Percentiles rank a stretch among this genome's conserved stretches.
phyloP scores from a whole-genome alignment of 2,797 vertebrate species.

The Rhinella marina region DNA sequence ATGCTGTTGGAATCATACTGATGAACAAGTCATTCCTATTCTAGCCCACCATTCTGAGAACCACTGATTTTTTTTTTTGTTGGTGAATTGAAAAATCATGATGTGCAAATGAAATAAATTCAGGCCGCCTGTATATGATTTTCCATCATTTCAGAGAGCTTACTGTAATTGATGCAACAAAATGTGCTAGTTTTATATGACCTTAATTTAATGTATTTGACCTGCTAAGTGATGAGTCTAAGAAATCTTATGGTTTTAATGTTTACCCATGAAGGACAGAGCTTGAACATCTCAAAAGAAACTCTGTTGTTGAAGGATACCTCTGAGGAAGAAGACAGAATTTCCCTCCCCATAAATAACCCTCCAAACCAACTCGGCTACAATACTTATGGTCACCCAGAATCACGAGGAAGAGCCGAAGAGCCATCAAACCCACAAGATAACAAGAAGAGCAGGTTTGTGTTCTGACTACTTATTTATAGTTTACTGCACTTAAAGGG shows the following conservation, averaged over 20 bases:
- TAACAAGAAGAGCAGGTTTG: slow-evolving; percentile 34
- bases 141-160: no score
- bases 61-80: no score
- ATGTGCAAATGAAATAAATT: no score
- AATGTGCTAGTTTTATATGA: no score
- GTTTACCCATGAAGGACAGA: slow-evolving; percentile 8
- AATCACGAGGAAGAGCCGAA: neutral
- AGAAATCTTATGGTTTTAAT: neutral
- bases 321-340: neutral
- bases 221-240: neutral
- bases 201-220: no score
- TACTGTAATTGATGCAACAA: no score
- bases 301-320: neutral
- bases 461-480: slow-evolving; percentile 8
- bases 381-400: neutral
- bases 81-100: no score
- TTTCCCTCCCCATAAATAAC: neutral
- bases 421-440: neutral
- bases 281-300: neutral
- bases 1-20: no score
- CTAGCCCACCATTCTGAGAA: no score
- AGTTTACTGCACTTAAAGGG: neutral
- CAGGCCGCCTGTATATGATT: no score
- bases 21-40: no score
- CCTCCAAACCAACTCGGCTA: neutral